Percentiles rank a stretch among this genome's conserved stretches.
phyloP scores from a whole-genome alignment of 2,113 vertebrate species.

The Nannobrachium achirus region DNA sequence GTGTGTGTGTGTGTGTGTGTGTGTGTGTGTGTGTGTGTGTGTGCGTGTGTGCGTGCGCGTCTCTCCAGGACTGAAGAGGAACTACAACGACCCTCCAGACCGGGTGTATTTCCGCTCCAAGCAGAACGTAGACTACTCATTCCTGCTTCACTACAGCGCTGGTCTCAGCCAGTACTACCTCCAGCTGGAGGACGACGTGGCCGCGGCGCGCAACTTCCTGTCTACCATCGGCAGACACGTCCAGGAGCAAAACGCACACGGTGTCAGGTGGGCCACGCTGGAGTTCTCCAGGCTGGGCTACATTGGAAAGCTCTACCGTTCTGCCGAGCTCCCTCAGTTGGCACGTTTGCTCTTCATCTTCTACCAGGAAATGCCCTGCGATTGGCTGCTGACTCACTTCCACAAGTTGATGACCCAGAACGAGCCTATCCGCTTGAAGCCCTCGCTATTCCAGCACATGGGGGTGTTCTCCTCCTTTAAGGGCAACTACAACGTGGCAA shows the following conservation, averaged over 20 bases:
- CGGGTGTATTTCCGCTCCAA: slow-evolving; percentile 85
- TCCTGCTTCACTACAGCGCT: slow-evolving; percentile 82
- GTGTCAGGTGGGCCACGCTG: slow-evolving; percentile 81
- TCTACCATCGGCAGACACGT: slow-evolving; percentile 74
- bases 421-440: slow-evolving; percentile 77
- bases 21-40: too few relatives aligned
- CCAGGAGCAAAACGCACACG: slow-evolving; percentile 48
- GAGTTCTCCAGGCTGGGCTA: slow-evolving; percentile 89
- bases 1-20: too few relatives aligned
- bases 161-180: slow-evolving; percentile 86
- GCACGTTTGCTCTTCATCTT: slow-evolving; percentile 86
- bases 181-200: slow-evolving; percentile 85
- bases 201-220: slow-evolving; percentile 77
- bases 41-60: neutral
- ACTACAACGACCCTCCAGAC: slow-evolving; percentile 73
- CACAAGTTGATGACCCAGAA: slow-evolving; percentile 81
- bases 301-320: slow-evolving; percentile 88
- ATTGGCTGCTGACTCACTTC: slow-evolving; percentile 86
- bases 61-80: slow-evolving; percentile 80
- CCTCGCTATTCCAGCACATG: slow-evolving; percentile 86
- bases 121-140: slow-evolving; percentile 87
- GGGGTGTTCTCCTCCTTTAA: slow-evolving; percentile 80
- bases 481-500: slow-evolving; percentile 76
- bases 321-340: slow-evolving; percentile 79
- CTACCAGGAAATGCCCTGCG: slow-evolving; percentile 87